phyloP scores from a whole-genome alignment of 2,797 vertebrate genomes.

The Chromobotia macracanthus region DNA sequence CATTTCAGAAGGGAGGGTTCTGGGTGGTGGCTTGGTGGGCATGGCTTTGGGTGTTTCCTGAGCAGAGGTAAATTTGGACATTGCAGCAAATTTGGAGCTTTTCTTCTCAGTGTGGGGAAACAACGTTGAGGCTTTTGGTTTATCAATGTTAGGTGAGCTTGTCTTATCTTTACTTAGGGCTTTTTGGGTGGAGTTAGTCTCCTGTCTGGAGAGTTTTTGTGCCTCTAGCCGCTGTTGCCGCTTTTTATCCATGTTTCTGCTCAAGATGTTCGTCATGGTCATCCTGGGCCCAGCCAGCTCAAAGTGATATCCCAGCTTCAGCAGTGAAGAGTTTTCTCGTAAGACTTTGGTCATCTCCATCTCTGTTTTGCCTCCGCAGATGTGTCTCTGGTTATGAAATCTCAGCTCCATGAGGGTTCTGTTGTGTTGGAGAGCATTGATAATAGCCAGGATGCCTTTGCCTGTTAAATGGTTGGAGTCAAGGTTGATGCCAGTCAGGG shows the following conservation, averaged over 20 bases:
- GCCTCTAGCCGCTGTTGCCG: conserved; percentile 81
- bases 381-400: conserved; percentile 90
- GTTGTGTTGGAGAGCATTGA: conserved; percentile 84
- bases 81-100: conserved; percentile 65
- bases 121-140: neutral
- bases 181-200: neutral
- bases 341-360: conserved; percentile 87
- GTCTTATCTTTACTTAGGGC: conserved; percentile 26
- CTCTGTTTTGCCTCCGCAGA: conserved; percentile 86
- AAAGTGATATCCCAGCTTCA: conserved; percentile 87
- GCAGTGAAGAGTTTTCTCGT: conserved; percentile 82
- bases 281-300: conserved; percentile 87
- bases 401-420: conserved; percentile 80
- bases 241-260: conserved; percentile 88
- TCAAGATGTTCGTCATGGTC: conserved; percentile 85
- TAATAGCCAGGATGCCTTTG: conserved; percentile 84
- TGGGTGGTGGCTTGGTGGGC: conserved; percentile 62
- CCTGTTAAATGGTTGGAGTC: conserved; percentile 88
- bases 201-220: conserved; percentile 76
- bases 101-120: conserved; percentile 68
- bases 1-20: conserved; percentile 67
- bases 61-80: conserved; percentile 70
- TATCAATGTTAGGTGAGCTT: conserved; percentile 5
- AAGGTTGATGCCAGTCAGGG: conserved; percentile 82
- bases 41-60: conserved; percentile 66